Evolutionary conservation across 2,797 vertebrate species (phyloP), one percentile per base, ranked within the genome.

Genomic region (Bucorvus abyssinicus): DNA sequence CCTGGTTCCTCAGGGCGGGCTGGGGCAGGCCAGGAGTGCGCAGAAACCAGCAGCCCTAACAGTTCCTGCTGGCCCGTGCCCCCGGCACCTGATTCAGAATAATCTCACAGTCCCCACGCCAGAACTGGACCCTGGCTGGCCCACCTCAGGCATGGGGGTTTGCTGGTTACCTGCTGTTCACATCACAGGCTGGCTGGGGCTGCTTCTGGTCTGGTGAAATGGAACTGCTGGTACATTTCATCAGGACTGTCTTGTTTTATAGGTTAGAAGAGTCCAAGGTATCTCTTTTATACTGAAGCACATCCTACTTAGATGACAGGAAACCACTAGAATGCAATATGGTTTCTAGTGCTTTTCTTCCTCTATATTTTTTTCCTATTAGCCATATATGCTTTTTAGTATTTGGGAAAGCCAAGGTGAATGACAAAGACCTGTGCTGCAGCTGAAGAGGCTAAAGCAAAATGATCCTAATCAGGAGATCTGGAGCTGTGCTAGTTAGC

Each of bases 51-150:
- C 49, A 76, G 26, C 53, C 59, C 42, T 53, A 42, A 59, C 76
- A 52, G 59, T 57, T 78, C 12, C 20, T 70, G 30, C 76, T 32
- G 56, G 21, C 22, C n/a, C 7, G 0, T 11, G 13, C 30, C 13
- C 49, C 30, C 22, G 67, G 61, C 32, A 6, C 45, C 42, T 4
- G 3, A 4, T 1, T 22, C 1, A 2, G 50, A 4, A 4, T 38
- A 34, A 7, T 21, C 20, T 32, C 5, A 0, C n/a, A 55, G 76
- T 47, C 69, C 76, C 55, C 16, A 1, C 19, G 42, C 6, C 57
- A 42, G 40, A 34, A 2, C 20, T 52, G 64, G 10, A 9, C 15
- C 32, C 60, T 77, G 69, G 4, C 60, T 38, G 60, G 10, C 10
- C 27, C 52, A 44, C 7, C 52, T 59, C 23, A 16, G 44, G 19